A percentile compares a stretch with the other conserved stretches of the same genome.
phyloP scores from a whole-genome alignment of 2,113 vertebrate genomes.

The Vidua chalybeata region DNA sequence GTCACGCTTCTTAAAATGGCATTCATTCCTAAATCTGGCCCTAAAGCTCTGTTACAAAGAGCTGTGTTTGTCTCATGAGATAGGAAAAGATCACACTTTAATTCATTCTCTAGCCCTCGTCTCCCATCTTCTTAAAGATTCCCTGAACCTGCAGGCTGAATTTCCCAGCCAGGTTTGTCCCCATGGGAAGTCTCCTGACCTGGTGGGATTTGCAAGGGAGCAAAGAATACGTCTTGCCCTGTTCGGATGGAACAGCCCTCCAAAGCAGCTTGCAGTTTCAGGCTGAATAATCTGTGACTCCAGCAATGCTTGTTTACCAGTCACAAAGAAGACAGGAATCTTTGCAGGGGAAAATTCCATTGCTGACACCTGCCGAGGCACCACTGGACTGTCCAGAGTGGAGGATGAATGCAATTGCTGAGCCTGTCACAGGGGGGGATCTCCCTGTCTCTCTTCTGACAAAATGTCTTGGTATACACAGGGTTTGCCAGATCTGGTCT shows the following conservation, averaged over 20 bases:
- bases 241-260: not conserved
- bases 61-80: not conserved
- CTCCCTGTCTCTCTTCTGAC: not conserved
- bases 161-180: not conserved
- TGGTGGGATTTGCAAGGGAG: not conserved
- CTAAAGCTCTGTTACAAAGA: not conserved
- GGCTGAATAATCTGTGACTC: not conserved
- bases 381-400: rapidly evolving
- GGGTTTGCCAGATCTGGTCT: not conserved
- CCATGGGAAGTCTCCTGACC: not conserved
- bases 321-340: not conserved
- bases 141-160: not conserved
- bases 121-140: not conserved
- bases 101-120: not conserved
- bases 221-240: not conserved
- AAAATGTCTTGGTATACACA: rapidly evolving
- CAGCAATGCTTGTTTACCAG: not conserved
- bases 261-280: not conserved
- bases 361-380: rapidly evolving
- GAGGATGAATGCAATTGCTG: not conserved
- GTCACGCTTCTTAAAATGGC: not conserved
- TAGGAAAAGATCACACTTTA: not conserved
- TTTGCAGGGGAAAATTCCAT: not conserved
- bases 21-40: not conserved
- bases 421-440: rapidly evolving